phyloP scores from a whole-genome alignment of 2,888 invertebrate species.

The Meteorus cinctellus region DNA sequence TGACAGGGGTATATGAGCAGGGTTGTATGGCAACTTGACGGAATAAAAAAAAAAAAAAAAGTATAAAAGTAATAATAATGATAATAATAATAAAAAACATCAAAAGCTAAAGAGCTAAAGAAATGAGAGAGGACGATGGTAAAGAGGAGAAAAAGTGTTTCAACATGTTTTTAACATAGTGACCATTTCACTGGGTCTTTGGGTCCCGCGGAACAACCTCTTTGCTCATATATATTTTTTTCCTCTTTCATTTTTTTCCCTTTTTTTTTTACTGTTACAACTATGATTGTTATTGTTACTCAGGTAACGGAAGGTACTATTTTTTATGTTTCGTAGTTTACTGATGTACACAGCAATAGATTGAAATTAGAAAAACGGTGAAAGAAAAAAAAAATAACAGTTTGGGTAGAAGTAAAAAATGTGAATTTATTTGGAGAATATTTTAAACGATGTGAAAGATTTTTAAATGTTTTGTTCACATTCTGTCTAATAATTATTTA shows the following conservation, averaged over 20 bases:
- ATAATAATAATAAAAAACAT: background rate
- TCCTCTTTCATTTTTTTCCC: slow-evolving; percentile 9
- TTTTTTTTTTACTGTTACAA: background rate
- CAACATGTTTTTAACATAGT: background rate
- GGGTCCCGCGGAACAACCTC: slow-evolving; percentile 26
- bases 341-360: background rate
- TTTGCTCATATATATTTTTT: background rate
- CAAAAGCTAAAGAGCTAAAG: background rate
- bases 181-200: slow-evolving; percentile 28
- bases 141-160: slow-evolving; percentile 8
- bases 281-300: slow-evolving; percentile 25
- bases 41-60: background rate
- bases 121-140: background rate
- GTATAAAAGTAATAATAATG: background rate
- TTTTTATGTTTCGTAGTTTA: slow-evolving; percentile 24
- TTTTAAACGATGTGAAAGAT: no score
- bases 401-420: no score
- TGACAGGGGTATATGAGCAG: background rate
- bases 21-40: background rate
- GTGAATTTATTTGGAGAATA: no score
- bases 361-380: background rate
- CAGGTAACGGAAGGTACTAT: slow-evolving; percentile 22
- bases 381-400: background rate
- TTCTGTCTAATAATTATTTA: no score
- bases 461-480: no score